phyloP scores from a whole-genome alignment of 1,140 invertebrate genomes.

The Drosophila neocordata region DNA sequence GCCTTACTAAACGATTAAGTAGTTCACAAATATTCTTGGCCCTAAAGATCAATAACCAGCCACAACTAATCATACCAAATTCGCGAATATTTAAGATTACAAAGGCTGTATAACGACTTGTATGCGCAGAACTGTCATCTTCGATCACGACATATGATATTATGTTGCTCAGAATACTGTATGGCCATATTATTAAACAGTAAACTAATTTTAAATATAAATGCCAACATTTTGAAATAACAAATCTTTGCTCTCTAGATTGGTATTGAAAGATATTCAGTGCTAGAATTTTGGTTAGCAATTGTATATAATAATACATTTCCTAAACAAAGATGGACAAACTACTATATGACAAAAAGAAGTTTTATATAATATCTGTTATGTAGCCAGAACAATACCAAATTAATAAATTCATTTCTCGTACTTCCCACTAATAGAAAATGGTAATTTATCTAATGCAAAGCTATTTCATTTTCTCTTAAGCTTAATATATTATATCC shows the following conservation, averaged over 20 bases:
- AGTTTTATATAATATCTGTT: too few species aligned
- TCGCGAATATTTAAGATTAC: background rate
- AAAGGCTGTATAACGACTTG: background rate
- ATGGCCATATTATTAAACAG: background rate
- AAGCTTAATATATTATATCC: too few species aligned
- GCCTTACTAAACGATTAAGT: background rate
- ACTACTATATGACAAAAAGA: too few species aligned
- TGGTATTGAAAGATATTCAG: background rate
- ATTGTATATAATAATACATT: too few species aligned
- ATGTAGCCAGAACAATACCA: too few species aligned
- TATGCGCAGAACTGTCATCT: too few species aligned
- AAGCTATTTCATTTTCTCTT: too few species aligned
- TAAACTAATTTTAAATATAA: background rate
- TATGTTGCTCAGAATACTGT: background rate
- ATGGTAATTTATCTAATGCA: too few species aligned
- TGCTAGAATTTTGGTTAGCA: background rate
- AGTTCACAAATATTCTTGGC: background rate
- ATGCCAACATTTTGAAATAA: background rate
- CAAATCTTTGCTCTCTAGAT: background rate
- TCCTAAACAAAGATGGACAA: too few species aligned
- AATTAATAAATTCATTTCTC: too few species aligned
- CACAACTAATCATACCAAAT: background rate
- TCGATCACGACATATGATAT: too few species aligned
- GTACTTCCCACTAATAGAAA: too few species aligned
- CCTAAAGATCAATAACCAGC: background rate